A percentile compares a stretch with the other conserved stretches of the same genome.
These are phyloP conservation scores for Sylvia atricapilla DNA, from an alignment of 2,113 vertebrate genomes.

Conservation along the genomic window DNA sequence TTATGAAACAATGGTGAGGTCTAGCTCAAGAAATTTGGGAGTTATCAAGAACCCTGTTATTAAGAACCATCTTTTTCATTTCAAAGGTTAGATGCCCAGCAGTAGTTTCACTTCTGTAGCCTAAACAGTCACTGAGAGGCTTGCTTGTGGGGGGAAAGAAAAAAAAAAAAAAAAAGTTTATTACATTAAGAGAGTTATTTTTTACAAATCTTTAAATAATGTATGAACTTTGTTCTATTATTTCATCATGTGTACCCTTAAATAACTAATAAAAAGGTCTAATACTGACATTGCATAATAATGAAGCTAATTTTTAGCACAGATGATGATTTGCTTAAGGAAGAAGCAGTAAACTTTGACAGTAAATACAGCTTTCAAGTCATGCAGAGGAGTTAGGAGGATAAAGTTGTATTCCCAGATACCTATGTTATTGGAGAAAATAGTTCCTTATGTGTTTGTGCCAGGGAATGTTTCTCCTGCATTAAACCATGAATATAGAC, in stretches of 20 bases:
- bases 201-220: neutral
- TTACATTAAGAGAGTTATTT: neutral
- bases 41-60: neutral
- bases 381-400: neutral
- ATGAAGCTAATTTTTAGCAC: neutral
- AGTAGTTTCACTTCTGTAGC: neutral
- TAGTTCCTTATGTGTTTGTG: neutral
- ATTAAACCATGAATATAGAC: neutral
- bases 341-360: neutral
- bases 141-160: neutral
- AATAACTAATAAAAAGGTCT: neutral
- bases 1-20: neutral
- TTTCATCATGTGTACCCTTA: neutral
- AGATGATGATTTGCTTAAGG: neutral
- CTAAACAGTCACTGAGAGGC: neutral
- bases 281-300: neutral
- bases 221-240: neutral
- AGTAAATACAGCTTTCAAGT: neutral
- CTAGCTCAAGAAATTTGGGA: neutral
- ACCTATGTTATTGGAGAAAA: neutral
- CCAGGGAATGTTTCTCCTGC: neutral
- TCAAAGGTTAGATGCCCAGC: neutral
- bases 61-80: neutral
- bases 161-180: neutral
- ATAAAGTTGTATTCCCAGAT: neutral